A percentile compares a stretch with the other conserved stretches of the same genome.
These are phyloP conservation scores for Xiphorhynchus elegans DNA, from an alignment of 2,113 vertebrate genomes.

Conservation along the genomic window DNA sequence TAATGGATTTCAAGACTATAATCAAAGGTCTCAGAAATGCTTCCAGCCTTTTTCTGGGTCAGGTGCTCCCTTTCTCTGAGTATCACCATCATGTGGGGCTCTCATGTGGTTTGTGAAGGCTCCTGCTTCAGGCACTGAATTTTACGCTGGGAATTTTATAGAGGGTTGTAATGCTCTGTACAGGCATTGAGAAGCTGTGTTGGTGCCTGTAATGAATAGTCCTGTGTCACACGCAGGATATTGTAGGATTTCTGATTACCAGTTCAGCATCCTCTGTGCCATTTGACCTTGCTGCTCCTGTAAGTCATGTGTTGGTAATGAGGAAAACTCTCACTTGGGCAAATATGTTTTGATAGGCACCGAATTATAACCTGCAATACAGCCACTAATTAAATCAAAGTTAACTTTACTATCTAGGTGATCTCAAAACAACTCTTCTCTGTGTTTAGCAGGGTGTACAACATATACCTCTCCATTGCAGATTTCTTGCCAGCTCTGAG, in stretches of 20 bases:
- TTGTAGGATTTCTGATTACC: background rate
- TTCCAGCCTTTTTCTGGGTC: background rate
- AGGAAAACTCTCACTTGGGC: background rate
- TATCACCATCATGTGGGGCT: background rate
- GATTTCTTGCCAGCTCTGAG: constrained; percentile 84
- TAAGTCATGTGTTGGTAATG: background rate
- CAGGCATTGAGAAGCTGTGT: background rate
- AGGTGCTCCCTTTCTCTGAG: background rate
- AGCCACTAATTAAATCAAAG: background rate
- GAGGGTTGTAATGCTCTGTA: background rate
- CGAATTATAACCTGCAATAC: background rate
- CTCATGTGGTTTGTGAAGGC: background rate
- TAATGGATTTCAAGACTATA: background rate
- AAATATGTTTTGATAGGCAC: background rate
- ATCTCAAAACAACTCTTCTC: background rate
- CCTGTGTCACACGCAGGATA: background rate
- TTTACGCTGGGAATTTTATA: background rate
- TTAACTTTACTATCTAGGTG: background rate
- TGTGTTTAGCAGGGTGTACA: constrained; percentile 19
- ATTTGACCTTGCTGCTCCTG: background rate
- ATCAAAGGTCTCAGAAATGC: background rate
- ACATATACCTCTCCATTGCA: constrained; percentile 55
- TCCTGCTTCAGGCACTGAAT: background rate
- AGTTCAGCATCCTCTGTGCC: background rate
- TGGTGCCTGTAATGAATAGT: background rate